These are phyloP conservation scores for Mystacides longicornis DNA, from an alignment of 2,888 invertebrate genomes.

Conservation along the genomic window DNA sequence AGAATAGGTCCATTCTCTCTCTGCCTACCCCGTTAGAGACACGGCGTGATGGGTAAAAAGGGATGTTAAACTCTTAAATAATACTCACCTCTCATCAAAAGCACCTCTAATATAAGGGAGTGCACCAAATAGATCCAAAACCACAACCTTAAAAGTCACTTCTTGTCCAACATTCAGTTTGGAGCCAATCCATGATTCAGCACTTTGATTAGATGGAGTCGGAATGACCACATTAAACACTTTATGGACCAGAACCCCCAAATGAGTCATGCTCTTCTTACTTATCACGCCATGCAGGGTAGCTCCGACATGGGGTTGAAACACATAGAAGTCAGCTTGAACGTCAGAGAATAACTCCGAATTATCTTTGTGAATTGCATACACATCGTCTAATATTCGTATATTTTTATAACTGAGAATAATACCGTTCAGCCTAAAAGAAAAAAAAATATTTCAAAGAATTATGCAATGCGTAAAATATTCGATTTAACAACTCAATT, in stretches of 20 bases:
- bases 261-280: conserved; percentile 57
- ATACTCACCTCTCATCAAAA: conserved; percentile 46
- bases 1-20: no score
- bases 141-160: conserved; percentile 52
- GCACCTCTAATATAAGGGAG: conserved; percentile 59
- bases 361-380: conserved; percentile 54
- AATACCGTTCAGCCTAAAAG: conserved; percentile 58
- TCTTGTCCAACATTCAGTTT: conserved; percentile 52
- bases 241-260: conserved; percentile 61
- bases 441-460: not conserved
- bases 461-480: not conserved
- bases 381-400: conserved; percentile 49
- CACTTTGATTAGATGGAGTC: conserved; percentile 44
- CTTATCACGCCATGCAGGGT: conserved; percentile 57
- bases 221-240: conserved; percentile 65
- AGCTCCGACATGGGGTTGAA: conserved; percentile 52
- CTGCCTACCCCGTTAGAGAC: no score
- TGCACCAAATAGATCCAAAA: conserved; percentile 50
- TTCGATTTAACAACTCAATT: not conserved
- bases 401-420: conserved; percentile 60
- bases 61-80: no score
- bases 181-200: conserved; percentile 51
- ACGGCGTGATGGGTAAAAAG: no score
- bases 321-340: conserved; percentile 61
- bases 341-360: conserved; percentile 59